Evolutionary conservation across 2,797 vertebrate species (phyloP).

Genomic region (Mionectes olivaceus): DNA sequence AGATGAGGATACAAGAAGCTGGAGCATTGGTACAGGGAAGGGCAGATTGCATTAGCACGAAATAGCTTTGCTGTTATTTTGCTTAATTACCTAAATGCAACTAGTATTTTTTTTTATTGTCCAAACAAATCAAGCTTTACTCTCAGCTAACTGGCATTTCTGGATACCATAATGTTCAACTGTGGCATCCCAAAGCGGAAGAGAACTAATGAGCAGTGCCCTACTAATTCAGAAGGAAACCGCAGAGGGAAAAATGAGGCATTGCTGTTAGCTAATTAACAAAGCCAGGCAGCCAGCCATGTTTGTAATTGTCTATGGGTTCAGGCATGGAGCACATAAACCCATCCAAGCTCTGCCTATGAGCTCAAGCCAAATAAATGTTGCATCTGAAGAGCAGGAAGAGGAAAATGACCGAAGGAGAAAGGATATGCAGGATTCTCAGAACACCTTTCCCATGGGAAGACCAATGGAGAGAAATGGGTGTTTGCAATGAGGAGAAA

Average conservation of each 20-base stretch:
- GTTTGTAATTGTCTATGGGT: background rate
- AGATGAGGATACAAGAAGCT: background rate
- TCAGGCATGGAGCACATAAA: background rate
- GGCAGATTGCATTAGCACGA: background rate
- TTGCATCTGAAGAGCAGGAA: background rate
- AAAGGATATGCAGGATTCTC: background rate
- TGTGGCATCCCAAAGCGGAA: background rate
- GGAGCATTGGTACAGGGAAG: background rate
- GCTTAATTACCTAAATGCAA: slow-evolving; percentile 32
- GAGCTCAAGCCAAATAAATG: background rate
- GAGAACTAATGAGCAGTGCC: background rate
- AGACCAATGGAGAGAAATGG: background rate
- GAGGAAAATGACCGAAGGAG: background rate
- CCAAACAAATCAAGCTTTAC: slow-evolving; percentile 1
- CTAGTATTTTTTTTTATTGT: background rate
- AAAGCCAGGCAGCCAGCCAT: slow-evolving; percentile 29
- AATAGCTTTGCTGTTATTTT: slow-evolving; percentile 37
- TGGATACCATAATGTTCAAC: background rate
- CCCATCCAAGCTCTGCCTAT: background rate
- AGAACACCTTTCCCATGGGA: background rate
- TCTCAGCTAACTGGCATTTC: background rate
- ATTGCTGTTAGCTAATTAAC: slow-evolving; percentile 42
- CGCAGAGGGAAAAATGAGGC: background rate
- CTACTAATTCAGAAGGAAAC: background rate
- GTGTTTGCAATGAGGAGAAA: background rate